Percentiles rank a stretch among this genome's conserved stretches.
These are phyloP conservation scores for Manis javanica DNA, from an alignment of 2,797 vertebrate genomes.

Conservation along the genomic window DNA sequence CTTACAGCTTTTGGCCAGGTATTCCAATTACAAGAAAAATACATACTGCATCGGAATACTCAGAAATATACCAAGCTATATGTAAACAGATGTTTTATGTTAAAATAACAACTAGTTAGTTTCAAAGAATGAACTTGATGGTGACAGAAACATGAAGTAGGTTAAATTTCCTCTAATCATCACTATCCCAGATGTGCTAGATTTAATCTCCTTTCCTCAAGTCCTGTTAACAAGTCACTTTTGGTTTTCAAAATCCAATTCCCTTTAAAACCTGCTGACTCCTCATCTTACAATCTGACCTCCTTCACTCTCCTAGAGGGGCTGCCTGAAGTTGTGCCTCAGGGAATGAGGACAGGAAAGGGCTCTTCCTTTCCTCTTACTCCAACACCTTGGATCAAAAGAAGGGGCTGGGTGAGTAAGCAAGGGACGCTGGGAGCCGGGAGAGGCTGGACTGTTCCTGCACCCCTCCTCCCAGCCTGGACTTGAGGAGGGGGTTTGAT, in stretches of 20 bases:
- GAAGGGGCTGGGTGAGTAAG: too few relatives aligned
- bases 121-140: not conserved
- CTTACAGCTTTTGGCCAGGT: not conserved
- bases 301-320: not conserved
- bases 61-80: not conserved
- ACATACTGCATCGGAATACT: not conserved
- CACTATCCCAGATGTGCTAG: not conserved
- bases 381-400: too few relatives aligned
- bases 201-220: not conserved
- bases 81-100: not conserved
- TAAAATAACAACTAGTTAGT: not conserved
- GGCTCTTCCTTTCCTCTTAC: not conserved
- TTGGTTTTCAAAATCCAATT: not conserved
- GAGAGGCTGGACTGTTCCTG: not conserved
- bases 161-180: not conserved
- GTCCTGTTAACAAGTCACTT: not conserved
- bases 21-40: not conserved
- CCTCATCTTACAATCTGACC: not conserved
- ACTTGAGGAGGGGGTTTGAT: not conserved
- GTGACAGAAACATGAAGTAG: not conserved
- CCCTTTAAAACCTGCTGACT: not conserved
- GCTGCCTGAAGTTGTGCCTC: not conserved
- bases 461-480: not conserved
- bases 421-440: accelerated
- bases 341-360: not conserved